Evolutionary conservation across 1,140 invertebrate genomes (phyloP).

Genomic region (Drosophila miranda): DNA sequence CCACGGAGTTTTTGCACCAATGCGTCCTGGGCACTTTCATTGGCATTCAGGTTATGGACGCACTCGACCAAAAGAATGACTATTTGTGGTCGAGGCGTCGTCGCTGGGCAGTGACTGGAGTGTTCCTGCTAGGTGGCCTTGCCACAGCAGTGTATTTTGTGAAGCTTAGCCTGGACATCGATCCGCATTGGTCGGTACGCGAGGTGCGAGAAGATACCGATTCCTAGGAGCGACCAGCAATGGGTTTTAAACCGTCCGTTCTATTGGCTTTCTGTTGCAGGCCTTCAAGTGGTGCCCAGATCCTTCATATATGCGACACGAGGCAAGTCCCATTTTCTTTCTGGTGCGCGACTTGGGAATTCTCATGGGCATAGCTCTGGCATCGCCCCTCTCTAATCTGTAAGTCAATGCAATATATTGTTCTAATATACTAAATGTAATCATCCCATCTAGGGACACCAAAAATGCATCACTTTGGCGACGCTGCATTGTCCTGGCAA

Average conservation of each 20-base stretch:
- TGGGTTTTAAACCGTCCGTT: background rate
- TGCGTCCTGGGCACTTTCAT: slow-evolving; percentile 57
- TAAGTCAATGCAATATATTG: slow-evolving; percentile 12
- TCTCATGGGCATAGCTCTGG: slow-evolving; percentile 66
- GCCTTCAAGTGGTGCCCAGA: slow-evolving; percentile 79
- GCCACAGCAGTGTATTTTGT: slow-evolving; percentile 57
- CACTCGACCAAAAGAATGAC: slow-evolving; percentile 27
- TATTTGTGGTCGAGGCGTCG: slow-evolving; percentile 25
- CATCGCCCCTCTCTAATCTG: slow-evolving; percentile 50
- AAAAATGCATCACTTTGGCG: slow-evolving; percentile 9
- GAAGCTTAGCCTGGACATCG: slow-evolving; percentile 50
- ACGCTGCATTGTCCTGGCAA: slow-evolving; percentile 36
- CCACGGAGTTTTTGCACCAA: slow-evolving; percentile 74
- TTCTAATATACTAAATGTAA: background rate
- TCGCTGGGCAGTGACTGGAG: slow-evolving; percentile 2
- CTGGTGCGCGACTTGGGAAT: slow-evolving; percentile 67
- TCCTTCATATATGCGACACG: slow-evolving; percentile 64
- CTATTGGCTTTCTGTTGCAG: slow-evolving; percentile 17
- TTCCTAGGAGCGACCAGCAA: background rate
- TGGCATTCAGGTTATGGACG: slow-evolving; percentile 28
- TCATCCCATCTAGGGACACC: background rate
- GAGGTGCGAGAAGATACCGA: slow-evolving; percentile 44
- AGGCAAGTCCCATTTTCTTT: slow-evolving; percentile 63
- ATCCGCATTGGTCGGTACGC: slow-evolving; percentile 76
- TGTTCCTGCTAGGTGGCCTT: slow-evolving; percentile 31